These are phyloP conservation scores for Eustalomyia histrio DNA, from an alignment of 2,888 invertebrate genomes.

Conservation along the genomic window DNA sequence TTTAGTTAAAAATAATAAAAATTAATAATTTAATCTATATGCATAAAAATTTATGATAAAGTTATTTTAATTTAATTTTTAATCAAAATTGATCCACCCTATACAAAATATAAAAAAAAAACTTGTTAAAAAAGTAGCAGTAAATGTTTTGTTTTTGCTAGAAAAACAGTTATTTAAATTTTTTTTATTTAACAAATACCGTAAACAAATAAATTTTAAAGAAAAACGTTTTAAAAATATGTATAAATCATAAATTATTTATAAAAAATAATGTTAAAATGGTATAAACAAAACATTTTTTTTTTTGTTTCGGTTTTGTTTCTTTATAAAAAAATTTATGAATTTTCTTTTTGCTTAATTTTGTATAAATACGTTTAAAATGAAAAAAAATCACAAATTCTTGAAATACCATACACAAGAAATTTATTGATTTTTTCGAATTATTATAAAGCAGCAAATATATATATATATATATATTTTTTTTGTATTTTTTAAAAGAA, in stretches of 20 bases:
- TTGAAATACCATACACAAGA: constrained; percentile 43
- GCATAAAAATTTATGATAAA: no score
- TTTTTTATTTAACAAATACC: background rate
- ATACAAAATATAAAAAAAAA: background rate
- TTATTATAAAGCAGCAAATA: constrained; percentile 45
- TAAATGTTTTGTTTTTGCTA: background rate
- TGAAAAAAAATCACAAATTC: constrained; percentile 36
- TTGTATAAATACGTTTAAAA: constrained; percentile 10
- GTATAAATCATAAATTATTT: background rate
- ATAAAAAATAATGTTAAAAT: background rate
- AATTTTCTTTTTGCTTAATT: constrained; percentile 19
- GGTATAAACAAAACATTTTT: constrained; percentile 14
- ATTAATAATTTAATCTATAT: no score
- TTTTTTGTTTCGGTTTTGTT: background rate
- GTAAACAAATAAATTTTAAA: background rate
- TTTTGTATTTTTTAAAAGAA: constrained; percentile 29
- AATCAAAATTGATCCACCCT: no score
- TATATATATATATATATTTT: no score
- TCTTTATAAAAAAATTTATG: background rate
- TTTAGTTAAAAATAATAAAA: no score
- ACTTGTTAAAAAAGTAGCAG: background rate
- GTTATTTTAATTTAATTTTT: no score
- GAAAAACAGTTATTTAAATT: background rate
- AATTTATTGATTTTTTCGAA: constrained; percentile 51
- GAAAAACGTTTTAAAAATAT: background rate